phyloP scores from a whole-genome alignment of 2,113 vertebrate species.

The Haemorhous mexicanus region DNA sequence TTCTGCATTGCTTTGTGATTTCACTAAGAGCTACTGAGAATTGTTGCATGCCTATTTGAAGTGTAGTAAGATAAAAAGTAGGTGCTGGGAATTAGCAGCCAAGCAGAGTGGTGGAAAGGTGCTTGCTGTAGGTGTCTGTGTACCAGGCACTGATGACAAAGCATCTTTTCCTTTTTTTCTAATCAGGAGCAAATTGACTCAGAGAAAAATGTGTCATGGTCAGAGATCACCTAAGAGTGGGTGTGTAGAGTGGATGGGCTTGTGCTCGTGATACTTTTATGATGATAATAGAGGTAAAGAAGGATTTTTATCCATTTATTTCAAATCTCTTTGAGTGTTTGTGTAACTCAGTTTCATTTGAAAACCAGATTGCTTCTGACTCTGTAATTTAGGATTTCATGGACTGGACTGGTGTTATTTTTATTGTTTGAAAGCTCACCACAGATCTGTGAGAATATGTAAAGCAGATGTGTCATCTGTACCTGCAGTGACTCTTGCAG shows the following conservation, averaged over 20 bases:
- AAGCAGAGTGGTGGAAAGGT: neutral
- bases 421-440: neutral
- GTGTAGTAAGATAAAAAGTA: neutral
- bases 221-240: neutral
- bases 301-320: neutral
- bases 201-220: neutral
- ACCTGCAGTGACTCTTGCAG: neutral
- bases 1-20: neutral
- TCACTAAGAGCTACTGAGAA: neutral
- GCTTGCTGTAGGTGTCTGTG: neutral
- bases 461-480: neutral
- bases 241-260: neutral
- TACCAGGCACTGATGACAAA: constrained; percentile 14
- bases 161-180: neutral
- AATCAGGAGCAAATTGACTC: neutral
- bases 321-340: neutral
- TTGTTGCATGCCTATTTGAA: neutral
- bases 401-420: neutral
- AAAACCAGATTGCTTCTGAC: neutral
- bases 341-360: neutral
- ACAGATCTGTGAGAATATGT: neutral
- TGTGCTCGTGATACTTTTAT: neutral
- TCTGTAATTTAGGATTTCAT: neutral
- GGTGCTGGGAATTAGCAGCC: neutral
- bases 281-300: neutral